Evolutionary conservation across 2,797 vertebrate species (phyloP), one percentile per base, ranked within the genome.

Genomic region (Oryzias sinensis): DNA sequence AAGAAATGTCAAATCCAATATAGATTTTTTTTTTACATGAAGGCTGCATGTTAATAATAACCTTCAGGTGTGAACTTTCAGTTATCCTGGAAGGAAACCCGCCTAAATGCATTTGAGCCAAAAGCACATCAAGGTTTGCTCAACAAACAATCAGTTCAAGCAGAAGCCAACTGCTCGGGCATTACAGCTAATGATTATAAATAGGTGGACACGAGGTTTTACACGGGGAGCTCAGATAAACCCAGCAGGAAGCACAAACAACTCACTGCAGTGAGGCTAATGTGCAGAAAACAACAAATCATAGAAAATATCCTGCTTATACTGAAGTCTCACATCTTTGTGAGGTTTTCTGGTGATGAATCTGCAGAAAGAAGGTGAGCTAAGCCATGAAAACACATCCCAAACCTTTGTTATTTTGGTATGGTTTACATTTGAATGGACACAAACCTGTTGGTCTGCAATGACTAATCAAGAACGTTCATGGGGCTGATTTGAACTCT

Each of bases 161-260:
- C 65, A 54, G 62, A 71, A 65, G 14, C 59, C 55, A 68, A 68
- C 72, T 62, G 79, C 74, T 66, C 69, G 75, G 82, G 57, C 77
- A 81, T 84, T 80, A 83, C 25, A 33, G 59, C 58, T 79, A 83
- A 88, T 87, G 65, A 81, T 27, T 0, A 8, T 50, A 68, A 80
- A 72, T 70, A 62, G 72, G 81, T 76, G 80, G 82, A 82, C 77
- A 72, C 7, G 44, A 45, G 42, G 40, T 45, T 82, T 72, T 37
- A 37, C 57, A 47, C 16, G 0, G 56, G 62, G 62, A 70, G 66
- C 53, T 60, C 70, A 77, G 60, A 83, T 85, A 86, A 76, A 70
- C 76, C 53, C 79, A 79, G 77, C 69, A 50, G 79, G 77, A 62
- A 41, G 69, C 67, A 22, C 68, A 79, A 80, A 80, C 68, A 81